Evolutionary conservation across 2,797 vertebrate species (phyloP), one percentile per base, ranked within the genome.

Genomic region (Epinephelus malabaricus): DNA sequence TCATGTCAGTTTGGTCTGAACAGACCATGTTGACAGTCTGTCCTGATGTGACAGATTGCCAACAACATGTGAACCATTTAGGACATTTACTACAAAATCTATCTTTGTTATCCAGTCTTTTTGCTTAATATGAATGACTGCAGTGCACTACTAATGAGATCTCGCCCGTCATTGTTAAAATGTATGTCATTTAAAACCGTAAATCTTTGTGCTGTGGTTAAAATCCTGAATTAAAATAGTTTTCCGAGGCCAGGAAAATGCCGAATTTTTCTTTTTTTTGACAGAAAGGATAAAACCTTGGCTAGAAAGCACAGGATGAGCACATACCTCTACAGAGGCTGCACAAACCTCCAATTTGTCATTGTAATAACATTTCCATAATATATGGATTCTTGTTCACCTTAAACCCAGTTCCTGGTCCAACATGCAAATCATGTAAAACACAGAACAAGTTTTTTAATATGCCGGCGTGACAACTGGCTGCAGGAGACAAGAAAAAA

Each of bases 401-500:
- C 38, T 45, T 43, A 43, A 59, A 21, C 21, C 6, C 6, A 15
- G 59, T n/a, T 23, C 59, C 23, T 54, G 13, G 13, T 61, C 14
- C 17, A 49, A 43, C 11, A 43, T 43, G 40, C 40, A 43, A 12
- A 43, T 12, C 40, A 43, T 43, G 9, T 43, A 43, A 43, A 43
- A 11, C 40, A 43, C 11, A 43, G 40, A 56, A 25, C 14, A 49
- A 19, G 5, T 55, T 74, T 25, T 34, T 15, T 34, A 66, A 54
- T 65, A 47, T 27, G 2, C 21, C 51, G 21, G 58, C 19, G 23
- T 40, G 21, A 30, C 53, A 2, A 14, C n/a, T 27, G 43, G 13
- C 61, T 63, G 68, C 50, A 49, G 17, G 27, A 65, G 51, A 66
- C 72, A 51, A 67, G 49, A 64, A 68, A 51, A 55, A 3, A 11